Evolutionary conservation across 2,888 invertebrate species (phyloP).

Genomic region (Oligia latruncula): DNA sequence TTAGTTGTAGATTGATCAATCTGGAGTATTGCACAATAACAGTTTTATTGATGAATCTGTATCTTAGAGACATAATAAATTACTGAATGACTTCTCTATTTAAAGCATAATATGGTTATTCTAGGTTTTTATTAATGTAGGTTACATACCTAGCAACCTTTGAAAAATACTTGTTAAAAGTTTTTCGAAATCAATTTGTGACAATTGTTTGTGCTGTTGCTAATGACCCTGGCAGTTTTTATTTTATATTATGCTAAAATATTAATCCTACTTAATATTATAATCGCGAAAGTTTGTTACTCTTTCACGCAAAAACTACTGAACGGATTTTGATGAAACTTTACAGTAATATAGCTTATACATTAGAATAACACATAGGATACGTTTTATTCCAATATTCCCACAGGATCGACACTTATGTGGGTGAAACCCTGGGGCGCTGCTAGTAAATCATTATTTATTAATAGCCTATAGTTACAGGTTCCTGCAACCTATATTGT

Average conservation of each 20-base stretch:
- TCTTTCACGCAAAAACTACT: too few species aligned
- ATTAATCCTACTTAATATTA: too few species aligned
- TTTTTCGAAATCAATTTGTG: neutral
- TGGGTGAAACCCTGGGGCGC: too few species aligned
- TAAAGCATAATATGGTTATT: neutral
- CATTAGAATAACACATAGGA: too few species aligned
- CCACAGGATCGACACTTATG: too few species aligned
- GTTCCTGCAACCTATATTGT: neutral
- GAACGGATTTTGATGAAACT: too few species aligned
- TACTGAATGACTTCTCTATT: neutral
- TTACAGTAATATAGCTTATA: too few species aligned
- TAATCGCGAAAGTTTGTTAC: too few species aligned
- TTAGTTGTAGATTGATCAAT: conserved; percentile 10
- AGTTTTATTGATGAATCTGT: conserved; percentile 6
- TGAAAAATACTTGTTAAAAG: neutral
- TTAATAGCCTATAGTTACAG: neutral
- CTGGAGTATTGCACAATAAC: neutral
- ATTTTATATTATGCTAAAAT: neutral
- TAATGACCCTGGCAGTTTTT: neutral
- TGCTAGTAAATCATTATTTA: neutral
- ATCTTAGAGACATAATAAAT: neutral
- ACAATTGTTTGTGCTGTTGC: neutral
- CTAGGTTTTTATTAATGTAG: neutral
- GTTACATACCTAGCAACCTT: too few species aligned
- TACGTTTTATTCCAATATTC: too few species aligned